Base-by-base conservation (phyloP, 2,888 invertebrate genomes). In the Reticulitermes lucifugus region DNA sequence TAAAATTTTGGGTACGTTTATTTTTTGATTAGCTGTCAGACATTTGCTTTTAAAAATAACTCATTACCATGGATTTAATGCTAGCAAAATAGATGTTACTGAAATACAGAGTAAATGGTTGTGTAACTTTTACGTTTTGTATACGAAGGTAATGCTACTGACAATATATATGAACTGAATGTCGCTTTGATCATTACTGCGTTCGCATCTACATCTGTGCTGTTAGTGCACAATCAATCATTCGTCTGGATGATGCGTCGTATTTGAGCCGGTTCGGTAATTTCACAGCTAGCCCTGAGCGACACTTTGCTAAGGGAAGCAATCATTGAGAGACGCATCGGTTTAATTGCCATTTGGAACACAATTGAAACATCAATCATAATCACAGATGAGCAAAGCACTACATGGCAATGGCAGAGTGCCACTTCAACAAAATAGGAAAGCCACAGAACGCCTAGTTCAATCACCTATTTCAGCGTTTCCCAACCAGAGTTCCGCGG, bases 251-350 rank as follows among this genome's bases (percentile, higher is more conserved):
- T 73, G 41, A 73, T 73, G 73, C 73, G 18, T 73, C 73, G 73
- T 41, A 73, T 73, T 41, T 41, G 41, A 73, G 18, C 73, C 41
- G 25, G 21, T 73, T 73, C 73, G 41, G 65, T 65, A n/a, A 65
- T 65, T 65, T 65, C 65, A 65, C n/a, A 65, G 65, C n/a, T 65
- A 65, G 65, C 65, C n/a, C 73, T 41, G 12, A 73, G 73, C 73
- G 41, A 25, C 73, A 73, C 73, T 73, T 29, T 65, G 65, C 65
- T 41, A 22, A 21, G 73, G 73, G 18, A 73, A 35, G 21, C 73
- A 21, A 41, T 73, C 73, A 73, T 73, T 73, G 73, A 21, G 73
- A 29, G 21, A 14, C 41, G 21, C 41, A 73, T 35, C 25, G 73
- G 73, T 73, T 35, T 73, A 73, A 73, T 73, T 73, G 41, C 25